A percentile compares a stretch with the other conserved stretches of the same genome.
phyloP scores from a whole-genome alignment of 2,113 vertebrate species.

The Piaya cayana region DNA sequence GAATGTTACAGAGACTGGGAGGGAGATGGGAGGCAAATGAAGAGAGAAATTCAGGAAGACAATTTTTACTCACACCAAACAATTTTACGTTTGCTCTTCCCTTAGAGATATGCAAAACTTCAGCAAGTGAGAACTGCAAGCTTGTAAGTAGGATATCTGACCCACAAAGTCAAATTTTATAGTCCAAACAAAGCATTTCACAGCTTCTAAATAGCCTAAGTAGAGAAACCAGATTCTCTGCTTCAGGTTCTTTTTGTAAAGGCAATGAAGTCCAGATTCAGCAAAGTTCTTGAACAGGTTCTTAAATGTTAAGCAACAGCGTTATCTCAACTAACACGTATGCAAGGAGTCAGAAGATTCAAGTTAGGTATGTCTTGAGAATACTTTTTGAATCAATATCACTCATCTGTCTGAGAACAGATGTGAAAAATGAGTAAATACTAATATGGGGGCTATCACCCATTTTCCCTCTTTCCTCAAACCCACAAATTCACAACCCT shows the following conservation, averaged over 20 bases:
- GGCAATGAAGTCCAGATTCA: not conserved
- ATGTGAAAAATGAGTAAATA: not conserved
- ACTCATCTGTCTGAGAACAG: not conserved
- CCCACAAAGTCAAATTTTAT: not conserved
- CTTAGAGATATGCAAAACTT: not conserved
- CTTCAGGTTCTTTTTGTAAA: not conserved
- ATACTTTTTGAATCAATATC: not conserved
- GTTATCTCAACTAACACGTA: not conserved
- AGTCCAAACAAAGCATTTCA: not conserved
- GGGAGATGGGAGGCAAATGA: not conserved
- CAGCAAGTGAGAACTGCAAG: not conserved
- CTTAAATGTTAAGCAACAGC: not conserved
- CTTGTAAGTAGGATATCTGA: not conserved
- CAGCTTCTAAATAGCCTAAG: not conserved
- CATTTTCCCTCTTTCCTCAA: not conserved
- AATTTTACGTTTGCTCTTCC: not conserved
- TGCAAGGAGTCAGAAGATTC: not conserved
- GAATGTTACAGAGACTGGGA: not conserved
- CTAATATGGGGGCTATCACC: not conserved
- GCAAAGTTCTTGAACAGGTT: not conserved
- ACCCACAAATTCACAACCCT: not conserved
- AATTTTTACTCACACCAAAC: not conserved
- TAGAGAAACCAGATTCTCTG: not conserved
- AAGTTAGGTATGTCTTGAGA: not conserved
- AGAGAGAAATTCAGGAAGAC: not conserved